Evolutionary conservation across 2,113 vertebrate species (phyloP), one percentile per base, ranked within the genome.

Genomic region (Casuarius casuarius): DNA sequence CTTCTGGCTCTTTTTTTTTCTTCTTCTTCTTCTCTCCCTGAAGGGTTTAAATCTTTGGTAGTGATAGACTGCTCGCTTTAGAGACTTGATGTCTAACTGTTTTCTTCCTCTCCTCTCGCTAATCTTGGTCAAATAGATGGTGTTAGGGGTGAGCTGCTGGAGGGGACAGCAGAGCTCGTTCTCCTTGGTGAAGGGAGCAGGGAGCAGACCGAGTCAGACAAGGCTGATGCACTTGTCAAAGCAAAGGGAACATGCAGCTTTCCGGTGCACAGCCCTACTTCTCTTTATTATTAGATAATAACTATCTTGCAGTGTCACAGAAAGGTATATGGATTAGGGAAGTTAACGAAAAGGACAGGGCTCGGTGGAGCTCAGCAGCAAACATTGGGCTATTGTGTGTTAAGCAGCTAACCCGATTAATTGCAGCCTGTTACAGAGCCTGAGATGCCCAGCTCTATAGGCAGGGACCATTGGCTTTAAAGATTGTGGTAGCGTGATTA

Each of bases 391-490:
- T 95, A 40, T 90, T 75, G 87, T 94, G 87, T 74, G 81, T 84
- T 97, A 94, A 97, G 87, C 84, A 84, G 87, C 81, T 97, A 96
- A 97, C 90, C 91, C 33, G 44, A 96, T 97, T 97, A 96, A 82
- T 87, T 89, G 91, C 77, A 92, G 84, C 89, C 87, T 92, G 78
- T 94, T 95, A 33, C 58, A 93, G 92, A 93, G 92, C 61, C 72
- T 0, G 48, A 85, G 89, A 74, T 87, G 86, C 76, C 79, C 88
- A 67, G 94, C 71, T 83, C 87, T 78, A 3, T 48, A 94, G 90
- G 92, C 97, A 86, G 93, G 79, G 88, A 76, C 84, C 20, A 20
- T 49, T 84, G 84, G 87, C 87, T 94, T 56, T 79, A 42, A 83
- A 93, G 79, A 82, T 68, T 22, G 14, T 66, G 87, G 63, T 67